Evolutionary conservation across 2,888 invertebrate species (phyloP).

Genomic region (Carterocephalus palaemon): DNA sequence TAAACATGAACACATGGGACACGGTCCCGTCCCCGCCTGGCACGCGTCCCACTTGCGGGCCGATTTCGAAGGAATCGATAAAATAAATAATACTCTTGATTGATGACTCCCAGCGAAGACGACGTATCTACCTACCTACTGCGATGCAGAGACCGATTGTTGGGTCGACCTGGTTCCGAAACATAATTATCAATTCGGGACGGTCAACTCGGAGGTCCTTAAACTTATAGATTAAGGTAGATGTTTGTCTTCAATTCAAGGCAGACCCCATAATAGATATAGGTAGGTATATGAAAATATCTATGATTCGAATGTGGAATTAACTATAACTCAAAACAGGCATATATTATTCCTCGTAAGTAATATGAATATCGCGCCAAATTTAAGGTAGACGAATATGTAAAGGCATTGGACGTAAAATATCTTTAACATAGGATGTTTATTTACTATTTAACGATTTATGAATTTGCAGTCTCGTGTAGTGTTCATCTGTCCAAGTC

Average conservation of each 20-base stretch:
- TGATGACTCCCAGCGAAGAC: conserved; percentile 49
- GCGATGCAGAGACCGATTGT: conserved; percentile 38
- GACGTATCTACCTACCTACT: too few relatives aligned
- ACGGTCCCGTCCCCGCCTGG: conserved; percentile 54
- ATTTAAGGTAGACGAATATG: too few relatives aligned
- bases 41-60: conserved; percentile 48
- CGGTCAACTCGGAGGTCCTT: too few relatives aligned
- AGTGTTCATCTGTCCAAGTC: conserved; percentile 14
- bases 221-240: too few relatives aligned
- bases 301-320: too few relatives aligned
- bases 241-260: too few relatives aligned
- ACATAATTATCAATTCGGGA: conserved; percentile 21
- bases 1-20: conserved; percentile 33
- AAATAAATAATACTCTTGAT: conserved; percentile 71
- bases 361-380: too few relatives aligned
- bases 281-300: too few relatives aligned
- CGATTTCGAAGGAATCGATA: conserved; percentile 60
- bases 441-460: conserved; percentile 11
- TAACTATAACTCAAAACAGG: too few relatives aligned
- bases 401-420: too few relatives aligned
- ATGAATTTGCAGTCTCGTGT: conserved; percentile 11
- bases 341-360: too few relatives aligned
- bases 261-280: too few relatives aligned
- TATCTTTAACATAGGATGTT: neutral
- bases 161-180: conserved; percentile 31